Evolutionary conservation across 2,888 invertebrate species (phyloP).

Genomic region (Heliconius sara): DNA sequence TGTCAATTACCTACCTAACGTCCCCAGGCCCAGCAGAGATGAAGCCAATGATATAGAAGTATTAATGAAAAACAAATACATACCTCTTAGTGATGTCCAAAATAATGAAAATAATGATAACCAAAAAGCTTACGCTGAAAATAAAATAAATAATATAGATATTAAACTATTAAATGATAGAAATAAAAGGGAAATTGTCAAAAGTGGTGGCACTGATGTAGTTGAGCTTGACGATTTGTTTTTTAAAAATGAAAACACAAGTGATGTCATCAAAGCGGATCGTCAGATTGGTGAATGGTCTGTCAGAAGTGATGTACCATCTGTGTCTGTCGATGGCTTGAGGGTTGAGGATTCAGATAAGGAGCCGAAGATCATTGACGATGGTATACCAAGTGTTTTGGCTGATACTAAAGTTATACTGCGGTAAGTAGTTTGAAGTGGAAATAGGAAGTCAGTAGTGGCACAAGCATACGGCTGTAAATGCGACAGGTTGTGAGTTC

Average conservation of each 20-base stretch:
- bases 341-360: conserved; percentile 85
- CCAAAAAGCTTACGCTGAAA: conserved; percentile 26
- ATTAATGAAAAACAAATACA: conserved; percentile 57
- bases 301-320: conserved; percentile 49
- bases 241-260: conserved; percentile 38
- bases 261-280: conserved; percentile 39
- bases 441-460: background rate
- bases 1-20: conserved; percentile 65
- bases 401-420: conserved; percentile 85
- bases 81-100: conserved; percentile 57
- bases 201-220: conserved; percentile 32
- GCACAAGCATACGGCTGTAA: background rate
- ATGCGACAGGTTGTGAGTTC: background rate
- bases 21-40: conserved; percentile 56
- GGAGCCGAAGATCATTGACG: conserved; percentile 78
- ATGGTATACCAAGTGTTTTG: conserved; percentile 88
- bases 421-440: conserved; percentile 56
- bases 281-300: conserved; percentile 53
- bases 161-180: conserved; percentile 34
- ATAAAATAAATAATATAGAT: conserved; percentile 31
- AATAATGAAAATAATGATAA: conserved; percentile 17
- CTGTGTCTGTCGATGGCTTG: conserved; percentile 78
- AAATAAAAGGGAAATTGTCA: conserved; percentile 48
- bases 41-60: conserved; percentile 66
- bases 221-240: conserved; percentile 39